Base-by-base conservation (phyloP, 1,140 invertebrate genomes). In the Trichonephila inaurata region DNA sequence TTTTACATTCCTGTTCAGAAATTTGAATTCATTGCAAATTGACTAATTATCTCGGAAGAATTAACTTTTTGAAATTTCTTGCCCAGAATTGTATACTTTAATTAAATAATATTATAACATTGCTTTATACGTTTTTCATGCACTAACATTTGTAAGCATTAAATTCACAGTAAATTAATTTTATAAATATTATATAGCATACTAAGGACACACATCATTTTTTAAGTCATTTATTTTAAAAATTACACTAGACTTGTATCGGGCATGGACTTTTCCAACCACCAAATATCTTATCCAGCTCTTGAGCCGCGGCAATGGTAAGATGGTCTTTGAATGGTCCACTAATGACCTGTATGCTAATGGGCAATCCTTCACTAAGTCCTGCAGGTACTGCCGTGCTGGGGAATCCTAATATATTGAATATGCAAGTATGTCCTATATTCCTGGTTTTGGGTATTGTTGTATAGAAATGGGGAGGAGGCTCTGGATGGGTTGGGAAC, bases 221-320 rank as follows among this genome's bases (percentile, higher is more conserved):
- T 40, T 40, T 19, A 40, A 40, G 33, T 40, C 2, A 1, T 40
- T 40, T 40, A 40, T 40, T 77, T 77, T 82, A 16, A 44, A 82
- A 4, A 10, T 16, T 12, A 18, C 16, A 28, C 60, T 12, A n/a
- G 10, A 24, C 83, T n/a, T 92, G 85, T n/a, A 92, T n/a, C 40
- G 95, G 95, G 40, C 93, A 72, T 12, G 95, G 95, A 40, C 92
- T 87, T 18, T 77, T 64, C 95, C 95, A 96, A 14, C 95, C 95
- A 51, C 94, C 95, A 83, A 95, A 95, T 62, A 91, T 85, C 61
- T 87, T 91, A 61, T 95, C 95, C 12, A 95, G 69, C 77, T 95
- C 95, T 33, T 94, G 61, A 0, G 95, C 95, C 7, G 95, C 94
- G 19, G 94, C 94, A 21, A 95, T 94, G 24, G 95, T 94, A 28